These are phyloP conservation scores for Apeira syringaria DNA, from an alignment of 2,888 invertebrate genomes.

Conservation along the genomic window DNA sequence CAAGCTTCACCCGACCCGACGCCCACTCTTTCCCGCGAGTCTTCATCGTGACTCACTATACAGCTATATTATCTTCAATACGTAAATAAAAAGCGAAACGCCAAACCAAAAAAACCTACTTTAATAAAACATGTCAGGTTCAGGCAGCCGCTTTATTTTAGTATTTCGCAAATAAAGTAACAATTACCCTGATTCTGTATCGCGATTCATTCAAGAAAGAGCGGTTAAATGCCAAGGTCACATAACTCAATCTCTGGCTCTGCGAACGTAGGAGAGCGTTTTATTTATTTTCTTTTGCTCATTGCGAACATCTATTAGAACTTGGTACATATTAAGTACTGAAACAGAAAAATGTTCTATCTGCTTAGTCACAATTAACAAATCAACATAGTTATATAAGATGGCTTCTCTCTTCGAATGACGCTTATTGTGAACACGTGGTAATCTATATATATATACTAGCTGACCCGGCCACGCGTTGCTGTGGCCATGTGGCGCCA, in stretches of 20 bases:
- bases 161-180: slow-evolving; percentile 17
- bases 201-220: slow-evolving; percentile 27
- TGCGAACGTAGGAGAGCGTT: slow-evolving; percentile 13
- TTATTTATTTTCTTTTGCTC: slow-evolving; percentile 22
- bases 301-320: slow-evolving; percentile 3
- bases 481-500: no score
- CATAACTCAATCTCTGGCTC: slow-evolving; percentile 22
- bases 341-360: no score
- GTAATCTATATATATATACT: no score
- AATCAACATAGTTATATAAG: no score
- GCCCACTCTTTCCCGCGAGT: slow-evolving; percentile 53
- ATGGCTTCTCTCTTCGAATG: no score
- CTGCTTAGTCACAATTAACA: no score
- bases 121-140: slow-evolving; percentile 10
- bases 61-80: slow-evolving; percentile 32
- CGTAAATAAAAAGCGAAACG: slow-evolving; percentile 21
- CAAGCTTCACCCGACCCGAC: slow-evolving; percentile 54
- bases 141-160: slow-evolving; percentile 7
- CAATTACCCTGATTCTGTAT: slow-evolving; percentile 21
- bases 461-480: no score
- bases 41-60: slow-evolving; percentile 48
- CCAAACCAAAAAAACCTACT: slow-evolving; percentile 14
- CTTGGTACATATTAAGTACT: no score
- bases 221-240: slow-evolving; percentile 25
- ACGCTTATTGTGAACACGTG: no score